Conservation (phyloP, 2,888 invertebrate genomes). For the Lissonota sp. region DNA sequence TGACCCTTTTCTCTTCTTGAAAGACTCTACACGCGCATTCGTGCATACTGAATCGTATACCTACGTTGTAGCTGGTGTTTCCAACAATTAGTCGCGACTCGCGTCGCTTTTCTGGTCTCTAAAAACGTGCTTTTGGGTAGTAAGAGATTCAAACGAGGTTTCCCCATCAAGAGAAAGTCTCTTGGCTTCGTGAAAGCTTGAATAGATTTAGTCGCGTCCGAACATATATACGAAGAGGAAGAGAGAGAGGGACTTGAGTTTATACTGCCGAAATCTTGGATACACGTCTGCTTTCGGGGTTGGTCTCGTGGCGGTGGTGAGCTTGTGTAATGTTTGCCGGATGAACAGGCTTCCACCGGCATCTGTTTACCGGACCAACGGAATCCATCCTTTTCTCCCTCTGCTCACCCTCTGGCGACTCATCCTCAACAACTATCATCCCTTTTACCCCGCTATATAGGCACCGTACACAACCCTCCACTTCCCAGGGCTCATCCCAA, state of each 20-base stretch:
- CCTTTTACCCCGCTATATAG: conserved; percentile 31
- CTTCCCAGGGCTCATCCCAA: conserved; percentile 39
- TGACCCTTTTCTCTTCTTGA: background rate
- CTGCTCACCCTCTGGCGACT: conserved; percentile 50
- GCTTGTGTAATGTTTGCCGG: conserved; percentile 77
- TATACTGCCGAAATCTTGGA: conserved; percentile 70
- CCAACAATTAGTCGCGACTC: conserved; percentile 37
- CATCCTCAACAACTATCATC: conserved; percentile 45
- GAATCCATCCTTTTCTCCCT: conserved; percentile 68
- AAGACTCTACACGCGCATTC: background rate
- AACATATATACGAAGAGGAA: background rate
- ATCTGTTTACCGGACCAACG: conserved; percentile 78
- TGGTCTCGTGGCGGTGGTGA: conserved; percentile 70
- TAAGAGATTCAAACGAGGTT: conserved; percentile 7
- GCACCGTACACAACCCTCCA: conserved; percentile 43
- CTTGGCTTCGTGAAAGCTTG: conserved; percentile 9
- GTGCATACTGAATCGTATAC: background rate
- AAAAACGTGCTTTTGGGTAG: conserved; percentile 1
- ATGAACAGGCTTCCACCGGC: conserved; percentile 75
- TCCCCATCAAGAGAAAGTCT: conserved; percentile 1
- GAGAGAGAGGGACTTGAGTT: conserved; percentile 25
- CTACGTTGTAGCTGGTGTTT: background rate
- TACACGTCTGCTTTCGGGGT: conserved; percentile 62
- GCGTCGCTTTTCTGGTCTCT: conserved; percentile 12
- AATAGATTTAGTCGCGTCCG: conserved; percentile 35